A percentile compares a stretch with the other conserved stretches of the same genome.
Evolutionary conservation across 2,888 invertebrate species (phyloP).

Genomic region (Ctenicera cuprea): DNA sequence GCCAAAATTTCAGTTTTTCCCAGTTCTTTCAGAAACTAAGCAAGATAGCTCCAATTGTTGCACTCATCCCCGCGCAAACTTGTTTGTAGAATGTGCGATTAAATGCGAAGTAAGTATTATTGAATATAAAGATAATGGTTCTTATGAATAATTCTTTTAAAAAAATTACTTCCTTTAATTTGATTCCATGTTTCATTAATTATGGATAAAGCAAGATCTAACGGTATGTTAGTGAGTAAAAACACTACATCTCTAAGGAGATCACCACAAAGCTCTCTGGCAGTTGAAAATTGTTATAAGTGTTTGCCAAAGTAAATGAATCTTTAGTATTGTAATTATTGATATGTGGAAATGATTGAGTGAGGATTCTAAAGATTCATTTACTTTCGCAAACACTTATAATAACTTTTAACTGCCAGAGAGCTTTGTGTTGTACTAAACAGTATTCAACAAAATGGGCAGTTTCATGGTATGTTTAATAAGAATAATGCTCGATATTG

Average conservation of each 20-base stretch:
- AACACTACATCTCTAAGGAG: not conserved
- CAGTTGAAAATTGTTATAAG: not conserved
- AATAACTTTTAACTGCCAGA: not conserved
- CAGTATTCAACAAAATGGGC: too few species aligned
- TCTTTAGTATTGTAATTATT: too few species aligned
- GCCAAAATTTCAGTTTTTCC: too few species aligned
- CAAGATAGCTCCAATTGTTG: too few species aligned
- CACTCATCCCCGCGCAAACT: too few species aligned
- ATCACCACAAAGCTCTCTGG: not conserved
- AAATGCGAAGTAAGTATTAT: not conserved
- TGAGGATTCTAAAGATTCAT: too few species aligned
- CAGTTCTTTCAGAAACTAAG: too few species aligned
- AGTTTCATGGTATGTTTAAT: too few species aligned
- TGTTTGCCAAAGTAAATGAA: too few species aligned
- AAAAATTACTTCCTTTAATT: not conserved
- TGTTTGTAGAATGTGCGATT: not conserved
- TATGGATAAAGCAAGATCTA: not conserved
- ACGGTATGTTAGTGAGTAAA: not conserved
- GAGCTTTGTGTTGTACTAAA: not conserved
- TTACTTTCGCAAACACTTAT: not conserved
- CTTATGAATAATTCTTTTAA: not conserved
- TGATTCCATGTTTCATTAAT: not conserved
- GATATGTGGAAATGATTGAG: too few species aligned
- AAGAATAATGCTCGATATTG: too few species aligned
- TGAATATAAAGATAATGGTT: not conserved